Evolutionary conservation across 2,888 invertebrate species (phyloP).

Genomic region (Caenorhabditis doughertyi): DNA sequence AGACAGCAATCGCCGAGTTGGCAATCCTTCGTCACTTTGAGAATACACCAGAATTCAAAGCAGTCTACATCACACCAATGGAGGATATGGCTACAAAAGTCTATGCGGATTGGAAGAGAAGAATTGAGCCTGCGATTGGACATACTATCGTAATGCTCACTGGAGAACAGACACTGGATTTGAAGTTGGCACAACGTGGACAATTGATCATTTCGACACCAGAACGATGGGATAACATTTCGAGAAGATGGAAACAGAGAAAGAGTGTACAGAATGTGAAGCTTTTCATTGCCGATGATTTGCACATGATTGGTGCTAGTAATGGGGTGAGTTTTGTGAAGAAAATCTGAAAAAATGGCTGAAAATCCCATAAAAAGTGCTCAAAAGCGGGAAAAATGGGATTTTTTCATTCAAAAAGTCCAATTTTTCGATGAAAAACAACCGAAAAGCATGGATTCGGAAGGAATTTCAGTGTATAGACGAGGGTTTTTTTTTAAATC

Average conservation of each 20-base stretch:
- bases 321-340: conserved; percentile 83
- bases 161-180: conserved; percentile 97
- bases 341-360: not conserved
- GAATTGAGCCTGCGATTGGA: conserved; percentile 88
- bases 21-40: conserved; percentile 92
- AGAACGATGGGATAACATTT: conserved; percentile 93
- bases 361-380: not conserved
- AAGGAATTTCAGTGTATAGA: too few species aligned
- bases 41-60: conserved; percentile 86
- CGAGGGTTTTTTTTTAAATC: too few species aligned
- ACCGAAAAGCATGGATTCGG: too few species aligned
- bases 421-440: too few species aligned
- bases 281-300: conserved; percentile 95
- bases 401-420: too few species aligned
- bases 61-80: conserved; percentile 95
- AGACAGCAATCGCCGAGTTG: conserved; percentile 95
- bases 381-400: too few species aligned
- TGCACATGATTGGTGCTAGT: conserved; percentile 87
- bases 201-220: conserved; percentile 95
- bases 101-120: conserved; percentile 92
- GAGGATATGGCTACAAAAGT: conserved; percentile 90
- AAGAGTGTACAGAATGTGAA: conserved; percentile 98
- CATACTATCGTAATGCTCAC: conserved; percentile 91
- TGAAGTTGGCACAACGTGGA: conserved; percentile 88
- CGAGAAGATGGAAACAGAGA: conserved; percentile 97